Evolutionary conservation across 2,888 invertebrate genomes (phyloP), one percentile per base, ranked within the genome.

Genomic region (Rutpela maculata): DNA sequence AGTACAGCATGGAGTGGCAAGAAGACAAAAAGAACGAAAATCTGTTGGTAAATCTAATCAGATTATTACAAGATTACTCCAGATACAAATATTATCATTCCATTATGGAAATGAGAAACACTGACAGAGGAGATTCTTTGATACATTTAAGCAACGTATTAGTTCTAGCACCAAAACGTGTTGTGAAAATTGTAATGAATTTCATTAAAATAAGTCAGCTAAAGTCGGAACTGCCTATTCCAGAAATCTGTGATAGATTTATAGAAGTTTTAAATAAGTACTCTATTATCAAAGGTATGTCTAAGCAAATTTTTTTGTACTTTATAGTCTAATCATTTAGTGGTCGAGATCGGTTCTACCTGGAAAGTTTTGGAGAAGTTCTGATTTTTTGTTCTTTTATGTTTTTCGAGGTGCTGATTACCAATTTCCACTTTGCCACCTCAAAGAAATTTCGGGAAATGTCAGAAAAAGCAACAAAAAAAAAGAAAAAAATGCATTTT

Each of bases 111-210:
- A 83, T 90, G 81, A 84, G 85, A 75, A 86, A 76, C 72, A 87
- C 88, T 2, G 85, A 84, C 56, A 84, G 84, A 74, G 89, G 89
- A 3, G 87, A 89, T 80, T 85, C 88, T 0, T 79, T 90, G 19
- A 66, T 85, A 15, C 84, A 84, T 62, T 80, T 90, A 22, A 85
- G 85, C 38, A 86, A 86, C 55, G 82, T 89, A 26, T 79, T 89
- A 11, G 77, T 85, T 6, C 69, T 89, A 5, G 82, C 87, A 6
- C 89, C 89, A 0, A 84, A 84, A 70, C 83, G 83, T 59, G 81
- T 89, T n/a, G 86, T 88, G 11, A 88, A 88, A 84, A 88, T 89
- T 31, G 84, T 89, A 1, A 85, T 88, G 84, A 89, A 89, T 78
- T 86, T 89, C 56, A 83, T 86, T 17, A 81, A 80, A 73, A 83